Evolutionary conservation across 2,113 vertebrate species (phyloP), one percentile per base, ranked within the genome.

Genomic region (Collichthys lucidus): DNA sequence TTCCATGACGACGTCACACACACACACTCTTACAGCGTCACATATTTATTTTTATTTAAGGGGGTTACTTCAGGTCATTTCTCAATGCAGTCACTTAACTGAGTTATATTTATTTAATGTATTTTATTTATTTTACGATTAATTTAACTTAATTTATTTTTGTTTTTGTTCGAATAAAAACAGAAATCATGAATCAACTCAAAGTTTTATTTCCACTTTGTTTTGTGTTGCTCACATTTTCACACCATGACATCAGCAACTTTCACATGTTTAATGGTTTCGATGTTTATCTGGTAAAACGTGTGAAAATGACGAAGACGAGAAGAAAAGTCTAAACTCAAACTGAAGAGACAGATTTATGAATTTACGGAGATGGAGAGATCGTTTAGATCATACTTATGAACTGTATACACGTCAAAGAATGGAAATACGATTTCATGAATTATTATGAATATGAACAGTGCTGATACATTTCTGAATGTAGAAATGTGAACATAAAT

Each of bases 61-160:
- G n/a, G 4, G 3, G 14, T 73, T 26, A 78, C 12, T 61, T 74
- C 1, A 44, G 0, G n/a, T 52, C 15, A 79, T 26, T 69, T 80
- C 59, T 44, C 77, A 73, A 70, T 63, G 20, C 52, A 49, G 16
- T 61, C 47, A 74, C 24, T 40, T 14, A 74, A 16, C 59, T 55
- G 9, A 71, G 17, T 82, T 66, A 29, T 86, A 89, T 83, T 83
- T 88, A 84, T 77, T 77, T 46, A 80, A 81, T 3, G 1, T 55
- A 8, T 76, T 82, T 69, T 75, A 89, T 90, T 89, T 84, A 89
- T 85, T 89, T 89, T 84, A 88, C 81, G 40, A 67, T 62, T 74
- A 84, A 85, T 77, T 86, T 86, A 86, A 79, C 44, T 67, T 86
- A 81, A 86, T 72, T 86, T 85, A 89, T 92, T 78, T 82, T 80